Conservation (phyloP, 2,797 vertebrate genomes). For the Rhynchonycteris naso region DNA sequence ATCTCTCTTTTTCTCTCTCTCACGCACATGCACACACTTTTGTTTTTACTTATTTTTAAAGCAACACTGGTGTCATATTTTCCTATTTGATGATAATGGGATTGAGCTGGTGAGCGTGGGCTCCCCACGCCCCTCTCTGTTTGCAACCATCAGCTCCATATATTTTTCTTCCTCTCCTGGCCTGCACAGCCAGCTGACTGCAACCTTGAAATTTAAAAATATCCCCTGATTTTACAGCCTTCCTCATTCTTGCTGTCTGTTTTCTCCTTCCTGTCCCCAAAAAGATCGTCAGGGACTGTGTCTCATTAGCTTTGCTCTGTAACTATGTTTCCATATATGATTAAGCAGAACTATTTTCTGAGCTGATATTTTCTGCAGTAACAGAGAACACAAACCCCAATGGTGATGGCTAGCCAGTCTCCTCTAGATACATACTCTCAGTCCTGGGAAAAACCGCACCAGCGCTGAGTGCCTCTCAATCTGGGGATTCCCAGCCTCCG, state of each 20-base stretch:
- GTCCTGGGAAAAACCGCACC: background rate
- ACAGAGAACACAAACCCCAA: background rate
- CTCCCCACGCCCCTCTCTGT: background rate
- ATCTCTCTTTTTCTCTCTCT: background rate
- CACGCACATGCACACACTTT: background rate
- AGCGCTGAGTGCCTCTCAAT: background rate
- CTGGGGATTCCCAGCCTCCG: background rate
- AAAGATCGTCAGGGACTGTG: background rate
- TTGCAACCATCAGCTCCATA: background rate
- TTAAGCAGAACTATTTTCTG: background rate
- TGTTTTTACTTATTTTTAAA: background rate
- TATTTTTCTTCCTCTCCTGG: conserved; percentile 6
- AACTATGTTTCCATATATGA: background rate
- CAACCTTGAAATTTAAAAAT: too few species aligned
- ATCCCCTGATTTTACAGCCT: too few species aligned
- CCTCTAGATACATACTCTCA: background rate
- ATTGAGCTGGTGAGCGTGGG: background rate
- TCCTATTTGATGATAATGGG: background rate
- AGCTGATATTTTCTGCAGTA: background rate
- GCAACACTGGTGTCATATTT: background rate
- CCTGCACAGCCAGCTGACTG: background rate
- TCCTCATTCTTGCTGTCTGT: background rate
- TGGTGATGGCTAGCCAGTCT: background rate
- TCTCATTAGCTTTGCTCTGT: background rate
- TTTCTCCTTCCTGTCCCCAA: background rate